Base-by-base conservation (phyloP, 2,888 invertebrate genomes). In the Tenodera sinensis region DNA sequence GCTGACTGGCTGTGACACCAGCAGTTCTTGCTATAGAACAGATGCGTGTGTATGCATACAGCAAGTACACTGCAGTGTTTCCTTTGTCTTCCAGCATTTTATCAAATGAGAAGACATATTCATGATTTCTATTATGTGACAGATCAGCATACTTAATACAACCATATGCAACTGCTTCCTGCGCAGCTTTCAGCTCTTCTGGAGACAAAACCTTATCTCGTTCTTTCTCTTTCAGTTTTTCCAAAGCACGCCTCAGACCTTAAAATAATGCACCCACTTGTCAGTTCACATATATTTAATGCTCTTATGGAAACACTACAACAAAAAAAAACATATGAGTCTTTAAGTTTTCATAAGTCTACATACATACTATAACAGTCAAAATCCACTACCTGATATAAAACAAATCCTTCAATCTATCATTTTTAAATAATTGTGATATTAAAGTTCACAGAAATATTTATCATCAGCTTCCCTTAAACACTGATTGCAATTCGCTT, bases 1-100 rank as follows among this genome's bases (percentile, higher is more conserved):
- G 93, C 91, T 96, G 94, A 28, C 96, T 95, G 15, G 94, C 92
- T 0, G 95, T 94, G 34, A 97, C 93, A 91, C 97, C 96, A 2
- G 97, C 97, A 91, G 95, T 97, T 85, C 98, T 95, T 3, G 97
- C 97, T 91, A 98, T 98, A 0, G 97, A 99, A 92, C 97, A 95
- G 91, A 99, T 99, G 83, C 99, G 95, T 15, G 99, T 99, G 91
- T 97, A 96, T 0, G 98, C 98, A 93, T 99, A 99, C 12, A 99
- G 94, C 88, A 99, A 94, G 93, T 99, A 99, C 0, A 99, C 99
- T 0, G 99, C 99, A 0, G 99, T 99, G 93, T 99, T 99, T 15
- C 99, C 99, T 93, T 97, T 97, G 93, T 99, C 99, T 92, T 99
- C 99, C 91, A 99, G 94, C 99, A 99, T 99, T 95, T 98, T 98